Evolutionary conservation across 1,140 invertebrate species (phyloP).

Genomic region (Hylaeus volcanicus): DNA sequence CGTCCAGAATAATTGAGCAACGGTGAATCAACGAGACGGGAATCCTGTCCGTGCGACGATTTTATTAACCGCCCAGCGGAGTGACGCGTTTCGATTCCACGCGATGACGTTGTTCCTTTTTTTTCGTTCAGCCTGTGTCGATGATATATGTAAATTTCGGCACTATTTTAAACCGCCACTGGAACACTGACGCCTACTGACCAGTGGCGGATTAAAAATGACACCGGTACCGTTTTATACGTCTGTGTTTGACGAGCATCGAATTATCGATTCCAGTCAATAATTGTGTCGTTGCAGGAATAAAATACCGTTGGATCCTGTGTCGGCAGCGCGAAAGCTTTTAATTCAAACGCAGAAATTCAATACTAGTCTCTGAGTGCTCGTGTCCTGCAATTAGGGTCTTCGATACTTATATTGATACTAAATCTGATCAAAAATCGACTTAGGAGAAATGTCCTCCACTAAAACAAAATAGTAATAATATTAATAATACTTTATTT

Average conservation of each 20-base stretch:
- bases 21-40: background rate
- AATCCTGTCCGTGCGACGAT: background rate
- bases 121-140: background rate
- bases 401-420: too few species aligned
- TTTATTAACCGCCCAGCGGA: background rate
- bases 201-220: slow-evolving; percentile 6
- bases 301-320: background rate
- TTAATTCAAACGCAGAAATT: too few species aligned
- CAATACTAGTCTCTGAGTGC: too few species aligned
- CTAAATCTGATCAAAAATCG: too few species aligned
- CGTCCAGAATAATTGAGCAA: slow-evolving; percentile 2
- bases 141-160: background rate
- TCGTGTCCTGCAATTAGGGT: too few species aligned
- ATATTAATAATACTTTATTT: too few species aligned
- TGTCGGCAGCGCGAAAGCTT: too few species aligned
- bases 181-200: background rate
- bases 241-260: too few species aligned
- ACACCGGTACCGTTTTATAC: background rate
- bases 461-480: too few species aligned
- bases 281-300: too few species aligned
- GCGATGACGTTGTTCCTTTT: background rate
- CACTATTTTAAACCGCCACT: background rate
- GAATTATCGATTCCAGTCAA: too few species aligned
- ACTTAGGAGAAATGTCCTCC: too few species aligned
- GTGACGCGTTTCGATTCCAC: background rate